Conservation (phyloP, 2,797 vertebrate genomes). For the Okamejei kenojei region DNA sequence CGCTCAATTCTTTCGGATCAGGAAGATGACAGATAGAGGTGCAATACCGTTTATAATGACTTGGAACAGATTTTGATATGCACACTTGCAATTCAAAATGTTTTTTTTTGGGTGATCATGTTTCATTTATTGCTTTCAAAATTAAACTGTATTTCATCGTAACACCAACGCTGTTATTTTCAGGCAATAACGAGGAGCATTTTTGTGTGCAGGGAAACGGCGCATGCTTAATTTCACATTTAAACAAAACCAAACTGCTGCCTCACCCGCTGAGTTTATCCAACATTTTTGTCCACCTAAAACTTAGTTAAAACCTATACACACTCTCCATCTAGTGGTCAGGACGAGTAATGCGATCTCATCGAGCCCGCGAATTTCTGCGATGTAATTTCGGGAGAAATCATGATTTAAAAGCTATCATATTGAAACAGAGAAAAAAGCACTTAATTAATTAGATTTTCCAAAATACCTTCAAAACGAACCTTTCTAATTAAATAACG, state of each 20-base stretch:
- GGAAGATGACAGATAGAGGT: neutral
- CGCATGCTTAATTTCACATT: neutral
- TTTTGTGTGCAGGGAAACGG: neutral
- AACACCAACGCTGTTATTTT: neutral
- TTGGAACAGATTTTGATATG: neutral
- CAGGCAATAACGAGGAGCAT: neutral
- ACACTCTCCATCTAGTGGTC: slow-evolving; percentile 13
- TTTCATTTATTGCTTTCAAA: slow-evolving; percentile 10
- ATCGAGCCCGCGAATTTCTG: neutral
- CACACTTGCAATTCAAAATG: neutral
- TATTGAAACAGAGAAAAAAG: neutral
- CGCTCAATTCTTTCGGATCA: neutral
- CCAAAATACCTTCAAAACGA: neutral
- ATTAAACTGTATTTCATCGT: neutral
- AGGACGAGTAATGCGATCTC: neutral
- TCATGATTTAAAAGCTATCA: neutral
- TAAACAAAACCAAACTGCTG: neutral
- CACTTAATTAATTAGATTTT: neutral
- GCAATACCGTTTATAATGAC: neutral
- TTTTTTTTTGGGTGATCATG: neutral
- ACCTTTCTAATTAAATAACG: too few relatives aligned
- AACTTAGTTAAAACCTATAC: neutral
- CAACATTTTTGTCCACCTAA: too few relatives aligned
- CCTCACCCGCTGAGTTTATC: too few relatives aligned
- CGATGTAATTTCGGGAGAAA: neutral